Conservation (phyloP, 2,888 invertebrate genomes). For the Anaspis maculata region DNA sequence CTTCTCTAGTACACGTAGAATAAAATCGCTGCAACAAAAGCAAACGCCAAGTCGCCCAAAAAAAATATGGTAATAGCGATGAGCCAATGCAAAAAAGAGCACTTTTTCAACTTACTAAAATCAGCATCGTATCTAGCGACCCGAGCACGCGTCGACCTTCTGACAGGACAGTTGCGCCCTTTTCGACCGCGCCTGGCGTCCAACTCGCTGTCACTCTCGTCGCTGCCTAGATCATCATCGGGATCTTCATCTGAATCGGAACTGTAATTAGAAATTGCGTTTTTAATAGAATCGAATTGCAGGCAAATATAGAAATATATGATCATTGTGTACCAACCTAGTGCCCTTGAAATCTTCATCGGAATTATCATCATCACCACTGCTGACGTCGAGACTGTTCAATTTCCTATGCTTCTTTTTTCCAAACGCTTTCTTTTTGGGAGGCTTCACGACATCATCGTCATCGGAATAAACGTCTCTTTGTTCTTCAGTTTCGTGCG, state of each 20-base stretch:
- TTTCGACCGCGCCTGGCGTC: conserved; percentile 42
- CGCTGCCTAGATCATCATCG: conserved; percentile 47
- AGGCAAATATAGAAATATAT: conserved; percentile 12
- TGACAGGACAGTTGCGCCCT: conserved; percentile 41
- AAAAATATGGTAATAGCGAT: too few species aligned
- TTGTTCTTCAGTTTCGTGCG: conserved; percentile 16
- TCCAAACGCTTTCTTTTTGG: conserved; percentile 23
- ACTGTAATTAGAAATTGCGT: too few species aligned
- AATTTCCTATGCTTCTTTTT: conserved; percentile 66
- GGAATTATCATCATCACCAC: conserved; percentile 63
- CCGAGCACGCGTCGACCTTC: conserved; percentile 48
- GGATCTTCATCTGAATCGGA: conserved; percentile 49
- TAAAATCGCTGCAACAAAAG: too few species aligned
- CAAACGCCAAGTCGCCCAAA: too few species aligned
- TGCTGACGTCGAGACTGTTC: conserved; percentile 60
- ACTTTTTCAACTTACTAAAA: conserved; percentile 45
- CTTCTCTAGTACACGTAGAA: too few species aligned
- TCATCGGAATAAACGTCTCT: conserved; percentile 30
- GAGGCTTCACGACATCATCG: conserved; percentile 27
- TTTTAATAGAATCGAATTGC: background rate
- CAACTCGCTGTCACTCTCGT: conserved; percentile 46
- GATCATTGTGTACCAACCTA: too few species aligned
- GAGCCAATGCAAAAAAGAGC: conserved; percentile 2
- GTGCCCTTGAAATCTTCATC: conserved; percentile 90
- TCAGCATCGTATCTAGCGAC: conserved; percentile 48